Conservation (phyloP, 2,888 invertebrate species). For the Mythimna lalbum region DNA sequence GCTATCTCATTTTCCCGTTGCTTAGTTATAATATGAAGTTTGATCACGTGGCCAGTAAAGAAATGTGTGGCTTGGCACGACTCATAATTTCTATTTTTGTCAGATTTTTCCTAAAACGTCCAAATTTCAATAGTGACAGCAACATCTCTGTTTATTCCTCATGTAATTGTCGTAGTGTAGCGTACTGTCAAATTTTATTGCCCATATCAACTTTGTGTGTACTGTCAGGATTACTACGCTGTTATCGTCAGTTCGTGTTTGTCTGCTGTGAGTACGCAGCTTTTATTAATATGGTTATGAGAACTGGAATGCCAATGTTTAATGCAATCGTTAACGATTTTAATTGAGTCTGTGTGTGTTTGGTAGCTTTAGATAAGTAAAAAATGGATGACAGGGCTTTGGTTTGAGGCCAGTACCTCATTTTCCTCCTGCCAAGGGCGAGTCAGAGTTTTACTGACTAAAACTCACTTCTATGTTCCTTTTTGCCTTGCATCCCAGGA, state of each 20-base stretch:
- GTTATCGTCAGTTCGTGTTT: constrained; percentile 50
- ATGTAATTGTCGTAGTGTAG: constrained; percentile 84
- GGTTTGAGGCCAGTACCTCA: too few species aligned
- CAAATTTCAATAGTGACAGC: constrained; percentile 51
- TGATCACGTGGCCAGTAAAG: too few species aligned
- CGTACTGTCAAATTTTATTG: constrained; percentile 84
- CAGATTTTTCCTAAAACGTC: not conserved
- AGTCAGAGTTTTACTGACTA: too few species aligned
- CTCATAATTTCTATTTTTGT: too few species aligned
- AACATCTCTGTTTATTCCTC: constrained; percentile 76
- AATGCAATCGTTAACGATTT: constrained; percentile 28
- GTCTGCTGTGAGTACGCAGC: constrained; percentile 35
- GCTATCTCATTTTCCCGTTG: too few species aligned
- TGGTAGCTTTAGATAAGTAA: too few species aligned
- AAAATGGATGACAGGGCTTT: too few species aligned
- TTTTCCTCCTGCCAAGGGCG: too few species aligned
- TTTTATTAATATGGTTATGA: constrained; percentile 21
- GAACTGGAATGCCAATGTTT: constrained; percentile 32
- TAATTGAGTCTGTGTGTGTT: constrained; percentile 3
- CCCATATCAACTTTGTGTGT: constrained; percentile 86
- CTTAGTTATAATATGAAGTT: too few species aligned
- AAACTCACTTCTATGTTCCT: too few species aligned
- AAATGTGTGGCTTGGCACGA: too few species aligned
- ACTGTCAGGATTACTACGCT: constrained; percentile 59
- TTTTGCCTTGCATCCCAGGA: too few species aligned